Evolutionary conservation across 2,113 vertebrate genomes (phyloP).

Genomic region (Anarhynchus alexandrinus): DNA sequence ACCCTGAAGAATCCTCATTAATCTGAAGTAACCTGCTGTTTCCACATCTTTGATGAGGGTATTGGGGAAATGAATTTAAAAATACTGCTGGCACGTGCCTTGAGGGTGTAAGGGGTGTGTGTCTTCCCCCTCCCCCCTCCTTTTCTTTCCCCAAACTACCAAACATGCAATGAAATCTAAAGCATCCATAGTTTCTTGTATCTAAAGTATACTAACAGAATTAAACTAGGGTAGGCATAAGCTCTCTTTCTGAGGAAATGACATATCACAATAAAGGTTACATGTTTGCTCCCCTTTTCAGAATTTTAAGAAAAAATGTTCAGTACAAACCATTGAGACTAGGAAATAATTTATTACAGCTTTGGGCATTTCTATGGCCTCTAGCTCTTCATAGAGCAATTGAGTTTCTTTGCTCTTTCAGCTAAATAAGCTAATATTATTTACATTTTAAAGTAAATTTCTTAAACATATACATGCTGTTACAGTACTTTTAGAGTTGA

Average conservation of each 20-base stretch:
- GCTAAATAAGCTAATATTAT: neutral
- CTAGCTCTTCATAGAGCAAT: neutral
- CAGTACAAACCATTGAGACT: neutral
- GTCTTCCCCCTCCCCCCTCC: rapidly evolving
- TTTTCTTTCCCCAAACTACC: neutral
- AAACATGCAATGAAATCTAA: neutral
- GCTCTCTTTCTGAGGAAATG: neutral
- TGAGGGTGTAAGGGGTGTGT: neutral
- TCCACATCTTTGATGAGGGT: neutral
- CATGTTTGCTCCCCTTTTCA: neutral
- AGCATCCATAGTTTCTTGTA: neutral
- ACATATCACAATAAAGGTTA: neutral
- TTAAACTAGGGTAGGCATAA: neutral
- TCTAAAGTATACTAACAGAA: neutral
- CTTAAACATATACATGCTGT: neutral
- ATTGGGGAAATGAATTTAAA: neutral
- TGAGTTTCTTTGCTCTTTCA: neutral
- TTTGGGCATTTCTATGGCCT: neutral
- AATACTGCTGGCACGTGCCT: neutral
- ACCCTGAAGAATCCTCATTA: neutral
- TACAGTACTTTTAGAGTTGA: neutral
- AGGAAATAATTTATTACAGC: neutral
- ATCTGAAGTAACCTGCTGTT: neutral
- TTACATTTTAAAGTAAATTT: neutral
- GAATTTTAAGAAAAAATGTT: neutral